Evolutionary conservation across 1,140 invertebrate genomes (phyloP).

Genomic region (Gonatopus flavifemur): DNA sequence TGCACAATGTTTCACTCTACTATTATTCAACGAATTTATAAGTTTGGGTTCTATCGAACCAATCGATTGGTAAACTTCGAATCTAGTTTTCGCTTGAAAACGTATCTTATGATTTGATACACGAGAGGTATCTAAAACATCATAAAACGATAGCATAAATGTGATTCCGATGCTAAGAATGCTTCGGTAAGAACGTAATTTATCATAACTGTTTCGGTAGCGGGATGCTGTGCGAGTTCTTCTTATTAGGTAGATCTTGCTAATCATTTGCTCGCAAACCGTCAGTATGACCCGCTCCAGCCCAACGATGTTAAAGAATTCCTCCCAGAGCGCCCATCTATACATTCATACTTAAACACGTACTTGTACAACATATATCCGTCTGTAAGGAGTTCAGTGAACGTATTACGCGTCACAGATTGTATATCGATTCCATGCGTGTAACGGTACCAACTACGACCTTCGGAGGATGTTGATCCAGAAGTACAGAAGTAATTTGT

Average conservation of each 20-base stretch:
- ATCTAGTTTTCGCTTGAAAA: too few relatives aligned
- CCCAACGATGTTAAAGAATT: background rate
- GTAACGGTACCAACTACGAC: conserved; percentile 24
- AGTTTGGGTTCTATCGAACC: too few relatives aligned
- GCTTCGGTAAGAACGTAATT: conserved; percentile 26
- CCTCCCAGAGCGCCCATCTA: background rate
- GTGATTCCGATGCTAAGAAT: too few relatives aligned
- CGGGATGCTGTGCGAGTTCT: conserved; percentile 40
- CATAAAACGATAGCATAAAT: background rate
- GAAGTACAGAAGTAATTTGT: background rate
- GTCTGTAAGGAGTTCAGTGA: conserved; percentile 16
- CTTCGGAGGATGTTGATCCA: conserved; percentile 9
- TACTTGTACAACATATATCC: conserved; percentile 6
- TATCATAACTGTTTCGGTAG: conserved; percentile 51
- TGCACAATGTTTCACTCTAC: too few relatives aligned
- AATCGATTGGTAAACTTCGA: too few relatives aligned
- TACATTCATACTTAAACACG: background rate
- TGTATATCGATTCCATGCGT: conserved; percentile 8
- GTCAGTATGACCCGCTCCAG: background rate
- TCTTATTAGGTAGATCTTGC: conserved; percentile 47
- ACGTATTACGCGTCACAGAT: conserved; percentile 16
- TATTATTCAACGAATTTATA: too few relatives aligned
- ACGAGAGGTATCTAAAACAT: too few relatives aligned
- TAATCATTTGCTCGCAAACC: conserved; percentile 28
- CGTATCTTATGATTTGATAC: too few relatives aligned